Evolutionary conservation across 2,888 invertebrate genomes (phyloP).

Genomic region (Dasysyrphus tricinctus): DNA sequence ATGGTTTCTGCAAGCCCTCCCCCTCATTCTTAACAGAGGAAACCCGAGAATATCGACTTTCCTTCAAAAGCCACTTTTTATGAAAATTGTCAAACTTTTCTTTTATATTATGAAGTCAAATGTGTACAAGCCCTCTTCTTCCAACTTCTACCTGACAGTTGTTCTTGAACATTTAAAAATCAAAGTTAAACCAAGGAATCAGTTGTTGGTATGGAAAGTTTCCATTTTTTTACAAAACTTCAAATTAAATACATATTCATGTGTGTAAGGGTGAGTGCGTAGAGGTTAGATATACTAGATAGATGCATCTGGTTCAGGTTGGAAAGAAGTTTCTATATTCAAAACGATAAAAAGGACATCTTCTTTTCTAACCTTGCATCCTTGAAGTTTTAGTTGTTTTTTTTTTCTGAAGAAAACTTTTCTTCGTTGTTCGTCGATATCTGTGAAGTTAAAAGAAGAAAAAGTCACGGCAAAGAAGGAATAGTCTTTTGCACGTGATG

Average conservation of each 20-base stretch:
- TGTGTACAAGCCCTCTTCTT: neutral
- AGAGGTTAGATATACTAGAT: neutral
- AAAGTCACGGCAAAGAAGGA: constrained; percentile 27
- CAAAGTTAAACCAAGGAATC: constrained; percentile 33
- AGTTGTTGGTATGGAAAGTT: constrained; percentile 31
- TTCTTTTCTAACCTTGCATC: constrained; percentile 43
- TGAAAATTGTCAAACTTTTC: constrained; percentile 58
- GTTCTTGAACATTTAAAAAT: constrained; percentile 52
- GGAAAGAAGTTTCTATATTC: constrained; percentile 24
- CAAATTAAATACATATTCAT: constrained; percentile 60
- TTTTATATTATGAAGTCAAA: constrained; percentile 30
- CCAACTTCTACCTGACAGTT: neutral
- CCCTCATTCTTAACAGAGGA: neutral
- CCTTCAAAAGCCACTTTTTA: constrained; percentile 29
- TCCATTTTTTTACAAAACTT: constrained; percentile 31
- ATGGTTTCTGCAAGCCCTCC: neutral
- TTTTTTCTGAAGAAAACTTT: constrained; percentile 35
- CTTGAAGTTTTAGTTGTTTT: constrained; percentile 8
- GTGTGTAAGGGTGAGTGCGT: constrained; percentile 5
- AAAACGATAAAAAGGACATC: constrained; percentile 37
- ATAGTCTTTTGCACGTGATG: constrained; percentile 12
- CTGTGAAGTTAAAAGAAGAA: constrained; percentile 46
- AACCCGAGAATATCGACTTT: constrained; percentile 20
- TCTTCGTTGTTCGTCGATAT: constrained; percentile 36
- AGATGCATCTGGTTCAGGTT: constrained; percentile 16